Base-by-base conservation (phyloP, 2,888 invertebrate genomes). In the Oligia fasciuncula region DNA sequence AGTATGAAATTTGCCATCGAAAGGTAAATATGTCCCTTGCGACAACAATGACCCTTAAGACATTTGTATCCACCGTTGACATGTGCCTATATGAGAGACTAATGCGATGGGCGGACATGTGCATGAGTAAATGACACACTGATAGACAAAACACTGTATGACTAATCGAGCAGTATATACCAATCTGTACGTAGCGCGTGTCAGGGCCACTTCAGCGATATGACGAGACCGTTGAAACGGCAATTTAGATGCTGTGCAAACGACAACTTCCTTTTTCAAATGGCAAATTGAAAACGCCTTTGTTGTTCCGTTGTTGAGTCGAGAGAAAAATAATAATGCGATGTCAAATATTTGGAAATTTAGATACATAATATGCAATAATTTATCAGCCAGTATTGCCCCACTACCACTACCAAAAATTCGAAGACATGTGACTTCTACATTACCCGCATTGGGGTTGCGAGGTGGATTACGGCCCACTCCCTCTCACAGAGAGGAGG, bases 181-280 rank as follows among this genome's bases (percentile, higher is more conserved):
- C 93, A 91, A 93, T 92, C 90, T 89, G 88, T 88, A 88, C 88
- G 87, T 87, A 88, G 89, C 89, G 85, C 86, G 87, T 91, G 88
- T 90, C 92, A 91, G 90, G 92, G 92, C 89, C 92, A 91, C 88
- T 92, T 90, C 91, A 93, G 74, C 87, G 46, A 81, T 93, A 87
- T 91, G 91, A 90, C 89, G 92, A 91, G 91, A 89, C 85, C 89
- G 89, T 87, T 86, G 85, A 91, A 91, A 88, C 85, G 88, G 88
- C 93, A 93, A 94, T 95, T 95, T 92, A 93, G 92, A 91, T 88
- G 83, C 87, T 89, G 89, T 88, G 91, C 93, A 94, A 95, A 94
- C 90, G 90, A 88, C 90, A 83, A 92, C 95, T 93, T 95, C 95
- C 93, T 93, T 94, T 87, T 92, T 88, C 83, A 91, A 91, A 92